Evolutionary conservation across 2,888 invertebrate genomes (phyloP), one percentile per base, ranked within the genome.

Genomic region (Troglohyphantes excavatus): DNA sequence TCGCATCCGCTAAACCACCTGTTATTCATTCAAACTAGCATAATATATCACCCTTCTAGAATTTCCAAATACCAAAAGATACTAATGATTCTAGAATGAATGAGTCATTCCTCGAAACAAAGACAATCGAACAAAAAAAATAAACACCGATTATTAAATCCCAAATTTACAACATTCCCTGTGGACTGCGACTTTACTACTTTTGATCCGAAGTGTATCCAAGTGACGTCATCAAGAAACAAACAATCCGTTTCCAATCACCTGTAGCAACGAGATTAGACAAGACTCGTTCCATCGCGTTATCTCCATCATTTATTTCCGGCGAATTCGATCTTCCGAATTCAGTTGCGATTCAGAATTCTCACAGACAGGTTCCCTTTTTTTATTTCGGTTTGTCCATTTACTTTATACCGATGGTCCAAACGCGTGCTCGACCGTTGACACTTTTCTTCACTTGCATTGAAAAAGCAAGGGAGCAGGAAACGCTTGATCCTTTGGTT

Each of bases 401-500:
- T 61, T 53, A 53, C 2, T 21, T 29, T 26, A 63, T 89, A 82
- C 88, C 82, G 88, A 89, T 89, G 88, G 88, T 89, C 82, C 82
- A 72, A 73, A 82, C 75, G 82, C 59, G 70, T 61, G 67, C 21
- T 46, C 61, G 27, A 29, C 75, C 73, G 43, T 83, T 84, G 21
- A n/a, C 13, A 19, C 26, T 33, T 13, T 90, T 61, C 72, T 53
- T 46, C 23, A 90, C 84, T 65, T 84, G 72, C 73, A 68, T 59
- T 23, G 90, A 83, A 70, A 90, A 90, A 63, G 90, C 90, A 72
- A 83, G 90, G 53, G 90, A 90, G 73, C 90, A 90, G 65, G 90
- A 90, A 39, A 90, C 90, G 6, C 70, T 90, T 17, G 90, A 90
- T 29, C 90, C 90, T 17, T 65, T 23, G n/a, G 33, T 23, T 9